Evolutionary conservation across 2,113 vertebrate genomes (phyloP), one percentile per base, ranked within the genome.

Genomic region (Ceyx margarethae): DNA sequence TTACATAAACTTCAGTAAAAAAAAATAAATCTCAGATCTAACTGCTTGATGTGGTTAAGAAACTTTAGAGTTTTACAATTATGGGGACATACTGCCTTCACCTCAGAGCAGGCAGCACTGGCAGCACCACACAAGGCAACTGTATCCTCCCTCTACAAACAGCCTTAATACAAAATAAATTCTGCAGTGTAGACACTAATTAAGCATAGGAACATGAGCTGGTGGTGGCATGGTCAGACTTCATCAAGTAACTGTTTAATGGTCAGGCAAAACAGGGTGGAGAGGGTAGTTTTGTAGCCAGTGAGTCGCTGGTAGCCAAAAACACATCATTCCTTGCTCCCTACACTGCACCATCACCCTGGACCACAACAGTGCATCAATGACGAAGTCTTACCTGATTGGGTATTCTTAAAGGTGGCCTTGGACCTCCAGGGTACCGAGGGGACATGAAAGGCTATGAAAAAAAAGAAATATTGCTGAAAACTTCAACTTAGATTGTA

Each of bases 361-460:
- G 60, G 62, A 64, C 25, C 45, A 78, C 22, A 61, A 45, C 13
- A 10, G 29, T 50, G n/a, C 61, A 46, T 2, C 43, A 18, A 64
- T 19, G 13, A 64, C 7, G 76, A 48, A 64, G 42, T 80, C 95
- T 97, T 98, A 99, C 99, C 99, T 99, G 99, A 94, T 98, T 99
- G 64, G 99, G 99, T 99, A 99, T 99, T 98, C 99, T 98, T 97
- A 99, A 95, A 67, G 99, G 98, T 85, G 98, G 98, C 97, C 99
- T 98, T 89, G 99, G 99, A 94, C 99, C 99, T 96, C 99, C 99
- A n/a, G 99, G 99, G 97, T 99, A 99, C 75, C 99, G 98, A 90
- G 99, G 99, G 86, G 99, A 99, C 99, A 99, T 99, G 97, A 99
- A 99, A 95, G 99, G 98, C 99, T 99, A 95, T 35, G 50, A 85